Evolutionary conservation across 2,888 invertebrate species (phyloP).

Genomic region (Boloria euphrosyne): DNA sequence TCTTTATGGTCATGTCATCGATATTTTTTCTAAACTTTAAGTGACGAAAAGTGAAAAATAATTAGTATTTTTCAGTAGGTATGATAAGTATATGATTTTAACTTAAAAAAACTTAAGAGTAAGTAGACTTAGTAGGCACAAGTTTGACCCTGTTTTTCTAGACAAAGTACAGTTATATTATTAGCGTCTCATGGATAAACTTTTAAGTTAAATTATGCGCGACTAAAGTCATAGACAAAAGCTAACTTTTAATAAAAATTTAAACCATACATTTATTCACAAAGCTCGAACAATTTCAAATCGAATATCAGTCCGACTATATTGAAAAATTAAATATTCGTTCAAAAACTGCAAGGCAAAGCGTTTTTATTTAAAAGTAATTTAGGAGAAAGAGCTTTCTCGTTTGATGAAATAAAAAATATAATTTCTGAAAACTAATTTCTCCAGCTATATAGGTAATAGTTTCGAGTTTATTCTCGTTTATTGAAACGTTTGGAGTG

Average conservation of each 20-base stretch:
- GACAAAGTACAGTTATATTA: not conserved
- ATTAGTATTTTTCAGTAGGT: too few species aligned
- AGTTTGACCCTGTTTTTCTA: not conserved
- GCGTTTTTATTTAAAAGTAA: constrained; percentile 27
- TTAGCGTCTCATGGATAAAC: constrained; percentile 7
- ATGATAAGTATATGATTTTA: too few species aligned
- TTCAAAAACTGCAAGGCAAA: constrained; percentile 26
- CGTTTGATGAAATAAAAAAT: constrained; percentile 25
- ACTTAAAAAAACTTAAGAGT: too few species aligned
- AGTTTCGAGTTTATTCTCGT: not conserved
- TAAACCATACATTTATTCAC: constrained; percentile 17
- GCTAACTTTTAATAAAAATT: constrained; percentile 14
- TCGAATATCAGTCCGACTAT: constrained; percentile 23
- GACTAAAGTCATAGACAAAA: constrained; percentile 1
- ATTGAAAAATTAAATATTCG: constrained; percentile 30
- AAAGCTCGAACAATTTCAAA: constrained; percentile 19
- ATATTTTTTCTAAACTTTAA: too few species aligned
- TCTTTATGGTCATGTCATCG: too few species aligned
- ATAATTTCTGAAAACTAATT: constrained; percentile 20
- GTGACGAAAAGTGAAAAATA: too few species aligned
- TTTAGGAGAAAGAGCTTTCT: constrained; percentile 23
- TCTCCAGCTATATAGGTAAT: constrained; percentile 4
- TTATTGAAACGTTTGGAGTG: not conserved
- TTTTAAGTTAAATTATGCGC: constrained; percentile 16
- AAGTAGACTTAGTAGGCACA: too few species aligned